These are phyloP conservation scores for Littorina saxatilis DNA, from an alignment of 1,140 invertebrate genomes.

Conservation along the genomic window DNA sequence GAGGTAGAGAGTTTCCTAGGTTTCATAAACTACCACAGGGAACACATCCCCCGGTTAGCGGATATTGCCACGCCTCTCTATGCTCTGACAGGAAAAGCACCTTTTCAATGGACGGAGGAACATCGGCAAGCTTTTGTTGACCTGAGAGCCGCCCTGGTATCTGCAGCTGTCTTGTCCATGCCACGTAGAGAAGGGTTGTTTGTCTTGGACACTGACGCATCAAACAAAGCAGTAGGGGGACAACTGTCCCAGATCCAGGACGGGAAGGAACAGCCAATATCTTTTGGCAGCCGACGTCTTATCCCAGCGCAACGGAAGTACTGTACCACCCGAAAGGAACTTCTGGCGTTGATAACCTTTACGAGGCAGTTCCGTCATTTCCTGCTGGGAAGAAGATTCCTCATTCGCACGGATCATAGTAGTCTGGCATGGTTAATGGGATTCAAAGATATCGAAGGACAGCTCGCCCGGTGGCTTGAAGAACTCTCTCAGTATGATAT, in stretches of 20 bases:
- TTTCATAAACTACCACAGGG: neutral
- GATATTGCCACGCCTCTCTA: neutral
- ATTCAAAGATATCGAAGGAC: slow-evolving; percentile 57
- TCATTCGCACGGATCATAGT: neutral
- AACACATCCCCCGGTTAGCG: neutral
- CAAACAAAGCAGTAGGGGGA: neutral
- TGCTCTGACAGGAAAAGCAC: neutral
- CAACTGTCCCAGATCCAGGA: neutral
- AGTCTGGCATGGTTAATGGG: slow-evolving; percentile 23
- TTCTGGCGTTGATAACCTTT: neutral
- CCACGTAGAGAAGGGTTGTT: neutral
- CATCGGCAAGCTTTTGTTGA: neutral
- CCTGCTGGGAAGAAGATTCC: neutral
- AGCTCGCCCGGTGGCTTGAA: slow-evolving; percentile 58
- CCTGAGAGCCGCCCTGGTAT: neutral
- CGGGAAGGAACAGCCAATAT: neutral
- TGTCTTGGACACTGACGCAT: neutral
- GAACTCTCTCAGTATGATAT: slow-evolving; percentile 45
- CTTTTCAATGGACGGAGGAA: neutral
- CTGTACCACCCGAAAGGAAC: neutral
- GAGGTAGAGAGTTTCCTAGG: neutral
- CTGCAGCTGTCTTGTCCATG: neutral
- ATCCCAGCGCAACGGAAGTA: slow-evolving; percentile 45
- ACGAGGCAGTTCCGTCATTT: neutral
- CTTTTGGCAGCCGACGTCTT: neutral